Evolutionary conservation across 1,140 invertebrate species (phyloP).

Genomic region (Drosophila nikananu): DNA sequence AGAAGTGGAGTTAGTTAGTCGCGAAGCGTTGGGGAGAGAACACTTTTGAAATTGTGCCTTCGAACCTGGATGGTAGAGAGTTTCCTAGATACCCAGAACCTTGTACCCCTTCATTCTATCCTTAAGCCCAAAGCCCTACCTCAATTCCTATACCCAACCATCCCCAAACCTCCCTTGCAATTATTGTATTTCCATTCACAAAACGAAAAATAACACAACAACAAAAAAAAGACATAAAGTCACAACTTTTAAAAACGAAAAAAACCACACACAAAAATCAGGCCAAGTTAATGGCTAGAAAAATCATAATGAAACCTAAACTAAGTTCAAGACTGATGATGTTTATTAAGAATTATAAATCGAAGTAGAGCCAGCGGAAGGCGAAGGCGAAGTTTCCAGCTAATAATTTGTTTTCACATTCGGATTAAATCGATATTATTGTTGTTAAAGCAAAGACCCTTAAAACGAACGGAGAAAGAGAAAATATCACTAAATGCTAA

Average conservation of each 20-base stretch:
- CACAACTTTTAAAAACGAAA: constrained; percentile 25
- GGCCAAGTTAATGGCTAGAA: constrained; percentile 13
- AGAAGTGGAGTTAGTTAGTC: constrained; percentile 29
- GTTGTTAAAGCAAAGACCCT: constrained; percentile 41
- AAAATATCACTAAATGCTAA: constrained; percentile 76
- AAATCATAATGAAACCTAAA: constrained; percentile 58
- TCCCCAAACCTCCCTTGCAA: neutral
- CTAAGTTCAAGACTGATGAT: constrained; percentile 85
- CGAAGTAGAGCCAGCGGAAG: neutral
- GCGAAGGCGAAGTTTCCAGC: constrained; percentile 23
- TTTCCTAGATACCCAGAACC: neutral
- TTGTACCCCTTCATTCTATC: neutral
- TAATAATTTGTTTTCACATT: constrained; percentile 65
- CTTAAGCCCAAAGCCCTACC: neutral
- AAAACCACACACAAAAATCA: constrained; percentile 8
- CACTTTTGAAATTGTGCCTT: constrained; percentile 82
- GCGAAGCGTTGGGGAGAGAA: constrained; percentile 31
- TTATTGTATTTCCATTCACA: constrained; percentile 33
- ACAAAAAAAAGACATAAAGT: constrained; percentile 30
- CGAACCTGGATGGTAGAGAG: constrained; percentile 65
- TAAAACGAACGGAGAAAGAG: constrained; percentile 8
- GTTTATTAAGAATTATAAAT: constrained; percentile 81
- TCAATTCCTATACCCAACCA: neutral
- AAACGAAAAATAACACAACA: constrained; percentile 2
- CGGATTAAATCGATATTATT: constrained; percentile 68